A percentile compares a stretch with the other conserved stretches of the same genome.
These are phyloP conservation scores for Ceratoteleas bidentatus DNA, from an alignment of 1,140 invertebrate genomes.

Conservation along the genomic window DNA sequence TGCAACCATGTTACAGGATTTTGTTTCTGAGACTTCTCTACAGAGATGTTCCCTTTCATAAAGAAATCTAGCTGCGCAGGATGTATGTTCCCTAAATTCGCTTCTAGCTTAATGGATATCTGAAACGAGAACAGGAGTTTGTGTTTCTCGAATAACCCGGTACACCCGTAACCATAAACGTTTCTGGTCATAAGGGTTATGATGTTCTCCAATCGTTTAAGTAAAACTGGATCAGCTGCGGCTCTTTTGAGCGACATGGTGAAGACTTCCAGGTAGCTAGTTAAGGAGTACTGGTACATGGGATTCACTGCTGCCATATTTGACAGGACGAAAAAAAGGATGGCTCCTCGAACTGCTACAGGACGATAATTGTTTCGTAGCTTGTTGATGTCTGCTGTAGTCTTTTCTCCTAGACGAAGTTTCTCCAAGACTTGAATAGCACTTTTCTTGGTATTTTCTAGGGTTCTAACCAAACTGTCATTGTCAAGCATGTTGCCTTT, in stretches of 20 bases:
- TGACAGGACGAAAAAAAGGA: conserved; percentile 93
- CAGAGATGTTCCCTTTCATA: conserved; percentile 90
- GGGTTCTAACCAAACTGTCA: conserved; percentile 89
- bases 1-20: conserved; percentile 89
- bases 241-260: conserved; percentile 89
- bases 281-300: conserved; percentile 96
- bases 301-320: conserved; percentile 92
- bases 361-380: conserved; percentile 90
- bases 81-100: conserved; percentile 83
- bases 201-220: conserved; percentile 89
- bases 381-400: conserved; percentile 89
- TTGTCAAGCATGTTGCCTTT: conserved; percentile 96
- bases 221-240: conserved; percentile 87
- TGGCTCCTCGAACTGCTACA: conserved; percentile 90
- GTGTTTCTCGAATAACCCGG: conserved; percentile 94
- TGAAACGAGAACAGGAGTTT: conserved; percentile 95
- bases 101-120: conserved; percentile 91
- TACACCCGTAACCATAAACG: conserved; percentile 94
- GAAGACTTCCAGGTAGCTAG: conserved; percentile 90
- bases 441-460: conserved; percentile 94
- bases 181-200: conserved; percentile 92
- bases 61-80: conserved; percentile 93
- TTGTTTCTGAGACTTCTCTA: conserved; percentile 86
- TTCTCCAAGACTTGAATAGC: conserved; percentile 90
- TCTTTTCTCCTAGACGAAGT: conserved; percentile 86